Evolutionary conservation across 2,888 invertebrate genomes (phyloP), one percentile per base, ranked within the genome.

Genomic region (Fragum sueziense): DNA sequence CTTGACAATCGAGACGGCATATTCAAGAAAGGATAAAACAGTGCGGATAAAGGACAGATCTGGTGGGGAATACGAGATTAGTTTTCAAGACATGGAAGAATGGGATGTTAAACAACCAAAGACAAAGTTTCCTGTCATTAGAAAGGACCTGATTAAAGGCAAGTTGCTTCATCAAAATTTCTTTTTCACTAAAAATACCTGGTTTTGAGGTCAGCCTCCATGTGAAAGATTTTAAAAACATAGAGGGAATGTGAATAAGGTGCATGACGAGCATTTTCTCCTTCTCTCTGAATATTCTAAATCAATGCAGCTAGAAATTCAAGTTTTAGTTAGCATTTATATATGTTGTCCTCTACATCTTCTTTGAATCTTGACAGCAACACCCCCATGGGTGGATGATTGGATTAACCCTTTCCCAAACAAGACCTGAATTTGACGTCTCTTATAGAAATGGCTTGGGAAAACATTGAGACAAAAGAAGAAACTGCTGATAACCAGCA

Each of bases 51-150:
- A 61, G n/a, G 81, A 81, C 59, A 25, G 59, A 1, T 27, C 52
- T 27, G 81, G 80, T 6, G 77, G 59, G 1, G 76, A 79, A 29
- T 87, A 82, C 68, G 74, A 67, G 41, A 78, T 87, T 6, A 83
- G 84, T 70, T 84, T 87, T n/a, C 52, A 57, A 11, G 79, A 75
- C 11, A 82, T 85, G 85, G 76, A 76, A 27, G 87, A 87, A 52
- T 82, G 72, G 68, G 82, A 82, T n/a, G 73, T 69, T 1, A 65
- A 68, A 54, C 33, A 79, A 34, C 73, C 80, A 14, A 57, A 52
- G 14, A 75, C 70, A n/a, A 74, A 70, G 25, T 74, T 76, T 17
- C 52, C 70, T 57, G 82, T 87, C 0, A 65, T 85, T 11, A 74
- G 86, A n/a, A 73, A 82, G 61, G 83, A 85, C 54, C 70, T 79